Evolutionary conservation across 2,888 invertebrate species (phyloP), one percentile per base, ranked within the genome.

Genomic region (Noctua janthe): DNA sequence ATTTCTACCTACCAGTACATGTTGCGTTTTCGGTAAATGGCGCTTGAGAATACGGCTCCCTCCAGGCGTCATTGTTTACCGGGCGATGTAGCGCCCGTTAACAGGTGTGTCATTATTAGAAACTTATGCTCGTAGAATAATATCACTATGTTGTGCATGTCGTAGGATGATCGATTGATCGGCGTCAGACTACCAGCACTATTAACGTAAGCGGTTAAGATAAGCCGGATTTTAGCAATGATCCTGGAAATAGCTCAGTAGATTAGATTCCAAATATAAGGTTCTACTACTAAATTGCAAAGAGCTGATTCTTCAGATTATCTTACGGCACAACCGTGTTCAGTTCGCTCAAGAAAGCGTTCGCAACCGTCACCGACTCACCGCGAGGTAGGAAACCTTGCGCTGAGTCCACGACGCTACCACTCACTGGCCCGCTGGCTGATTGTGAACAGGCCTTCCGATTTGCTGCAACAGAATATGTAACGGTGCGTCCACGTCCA

Each of bases 41-140:
- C 56, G 15, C 43, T 35, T 23, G 82, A 39, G 15, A 35, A 23
- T 20, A 20, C 10, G n/a, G 56, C 64, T 81, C 54, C 62, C 62
- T 47, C 51, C 67, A n/a, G 35, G 15, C 43, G 35, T n/a, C 17
- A 56, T 56, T 35, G 67, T 69, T 69, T 51, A 56, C 49, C 49
- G 83, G 76, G 51, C 59, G 56, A 35, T 51, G 49, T 76, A 35
- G 76, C 67, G 83, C 59, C 56, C 83, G 23, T 1, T 51, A 20
- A 35, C 59, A 47, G 67, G 51, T 59, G 54, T 82, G 54, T 73
- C 80, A 47, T 66, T 80, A 54, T 66, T 73, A 73, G 47, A 54
- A 69, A 83, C 13, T 39, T 17, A 77, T 64, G 51, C 62, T 76
- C 64, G 77, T 77, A 77, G 29, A 43, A n/a, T 51, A 64, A 77